Conservation (phyloP, 1,140 invertebrate species). For the Drosophila ironensis region DNA sequence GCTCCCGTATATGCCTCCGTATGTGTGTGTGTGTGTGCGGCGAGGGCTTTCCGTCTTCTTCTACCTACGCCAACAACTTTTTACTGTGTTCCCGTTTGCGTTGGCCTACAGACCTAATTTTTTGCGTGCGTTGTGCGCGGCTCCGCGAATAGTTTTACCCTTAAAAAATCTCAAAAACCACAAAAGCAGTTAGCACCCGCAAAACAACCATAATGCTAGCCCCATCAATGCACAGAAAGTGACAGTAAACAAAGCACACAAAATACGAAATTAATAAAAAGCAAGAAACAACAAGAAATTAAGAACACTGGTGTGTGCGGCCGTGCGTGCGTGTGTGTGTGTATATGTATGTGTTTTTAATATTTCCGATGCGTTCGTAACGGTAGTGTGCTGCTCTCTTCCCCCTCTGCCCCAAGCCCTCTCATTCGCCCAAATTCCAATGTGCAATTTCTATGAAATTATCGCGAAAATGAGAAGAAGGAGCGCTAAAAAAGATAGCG, state of each 20-base stretch:
- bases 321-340: constrained; percentile 21
- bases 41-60: constrained; percentile 49
- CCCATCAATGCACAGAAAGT: constrained; percentile 45
- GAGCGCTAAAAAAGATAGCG: constrained; percentile 4
- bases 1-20: too few relatives aligned
- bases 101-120: constrained; percentile 82
- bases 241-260: constrained; percentile 24
- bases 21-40: constrained; percentile 21
- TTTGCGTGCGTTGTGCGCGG: constrained; percentile 63
- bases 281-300: constrained; percentile 21
- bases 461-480: constrained; percentile 26
- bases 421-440: constrained; percentile 10
- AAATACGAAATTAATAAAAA: constrained; percentile 31
- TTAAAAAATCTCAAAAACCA: constrained; percentile 66
- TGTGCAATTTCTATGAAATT: constrained; percentile 64
- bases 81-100: constrained; percentile 75
- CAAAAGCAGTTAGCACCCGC: constrained; percentile 26
- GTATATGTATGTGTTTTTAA: constrained; percentile 23
- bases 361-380: constrained; percentile 49
- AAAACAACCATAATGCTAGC: too few relatives aligned
- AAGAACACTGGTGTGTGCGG: too few relatives aligned
- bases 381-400: constrained; percentile 34
- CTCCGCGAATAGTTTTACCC: constrained; percentile 65
- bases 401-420: neutral
- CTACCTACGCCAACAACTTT: constrained; percentile 78